Evolutionary conservation across 2,888 invertebrate species (phyloP), one percentile per base, ranked within the genome.

Genomic region (Melieria crassipennis): DNA sequence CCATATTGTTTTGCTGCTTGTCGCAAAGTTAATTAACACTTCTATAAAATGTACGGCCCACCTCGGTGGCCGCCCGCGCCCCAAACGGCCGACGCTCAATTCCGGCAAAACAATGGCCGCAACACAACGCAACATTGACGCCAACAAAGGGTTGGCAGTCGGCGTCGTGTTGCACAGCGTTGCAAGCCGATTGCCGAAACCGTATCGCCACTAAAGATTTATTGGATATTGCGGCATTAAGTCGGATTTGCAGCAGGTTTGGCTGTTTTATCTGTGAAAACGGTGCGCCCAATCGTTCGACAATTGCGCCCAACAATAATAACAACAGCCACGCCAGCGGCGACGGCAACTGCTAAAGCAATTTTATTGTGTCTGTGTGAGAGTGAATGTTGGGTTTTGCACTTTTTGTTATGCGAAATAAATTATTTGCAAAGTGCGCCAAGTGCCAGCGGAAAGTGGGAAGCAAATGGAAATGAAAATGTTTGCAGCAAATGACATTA

Each of bases 201-300:
- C 65, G 56, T 60, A 60, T 60, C 60, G 50, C 43, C 48, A 50
- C 58, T 67, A 68, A 79, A 71, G 81, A 82, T 82, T 82, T 82
- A 82, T 82, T 82, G 81, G 82, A 80, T 80, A 80, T 81, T 80
- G 78, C 79, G 76, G 79, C 79, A 79, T 79, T 79, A 73, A 74
- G 75, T 75, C 67, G 66, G 70, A 73, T 73, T 73, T 72, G 63
- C 64, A 52, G 30, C 30, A 30, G 30, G 30, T 30, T 30, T 30
- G 30, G 30, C 30, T 30, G 30, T 30, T 30, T 30, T 30, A 30
- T 30, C 30, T 30, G 30, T 30, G 30, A 30, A 30, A 30, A 30
- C 30, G 30, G 30, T 30, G 30, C 30, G 30, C 30, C 30, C 30
- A 30, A 30, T 30, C 30, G 30, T 30, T 30, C 30, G 30, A 30